Evolutionary conservation across 2,888 invertebrate genomes (phyloP), one percentile per base, ranked within the genome.

Genomic region (Calliopum simillimum): DNA sequence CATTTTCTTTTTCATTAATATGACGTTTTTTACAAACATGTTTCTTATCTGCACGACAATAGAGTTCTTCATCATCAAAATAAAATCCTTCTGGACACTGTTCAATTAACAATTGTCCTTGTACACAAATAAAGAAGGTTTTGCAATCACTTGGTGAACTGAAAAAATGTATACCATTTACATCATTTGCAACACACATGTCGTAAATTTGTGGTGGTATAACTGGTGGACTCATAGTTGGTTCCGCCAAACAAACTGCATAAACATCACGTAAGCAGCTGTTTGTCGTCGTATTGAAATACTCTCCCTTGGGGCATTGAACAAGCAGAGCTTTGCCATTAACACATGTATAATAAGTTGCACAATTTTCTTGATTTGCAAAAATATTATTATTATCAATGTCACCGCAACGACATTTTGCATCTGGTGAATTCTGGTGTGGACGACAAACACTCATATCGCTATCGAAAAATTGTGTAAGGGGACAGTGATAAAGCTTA

Each of bases 351-450:
- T 75, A 78, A 25, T 76, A 82, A 3, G 77, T 76, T 46, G 76
- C 75, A 51, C 82, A 82, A 14, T 79, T 73, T 1, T 71, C 71
- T 0, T 65, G 43, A 49, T 78, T 77, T 2, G 76, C 23, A 16
- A 82, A 46, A 1, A 74, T 72, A 1, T 81, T 67, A 12, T 79
- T 69, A 1, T 78, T 76, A 3, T 80, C 78, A 51, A 80, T 58
- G 16, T 80, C 51, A 13, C 80, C 51, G 65, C 81, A 81, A 53
- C 77, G 79, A 63, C 81, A 81, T 0, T 70, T 69, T 0, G 74
- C 71, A 25, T 65, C 55, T 12, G 65, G 55, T 14, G 65, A 55
- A 25, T 53, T 61, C 13, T 33, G 19, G 14, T 72, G 68, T 25
- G 74, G 63, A 14, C 76, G 59, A 62, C 81, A 81, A 4, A 73